A percentile compares a stretch with the other conserved stretches of the same genome.
Evolutionary conservation across 1,140 invertebrate genomes (phyloP).

Genomic region (Drosophila guanche): DNA sequence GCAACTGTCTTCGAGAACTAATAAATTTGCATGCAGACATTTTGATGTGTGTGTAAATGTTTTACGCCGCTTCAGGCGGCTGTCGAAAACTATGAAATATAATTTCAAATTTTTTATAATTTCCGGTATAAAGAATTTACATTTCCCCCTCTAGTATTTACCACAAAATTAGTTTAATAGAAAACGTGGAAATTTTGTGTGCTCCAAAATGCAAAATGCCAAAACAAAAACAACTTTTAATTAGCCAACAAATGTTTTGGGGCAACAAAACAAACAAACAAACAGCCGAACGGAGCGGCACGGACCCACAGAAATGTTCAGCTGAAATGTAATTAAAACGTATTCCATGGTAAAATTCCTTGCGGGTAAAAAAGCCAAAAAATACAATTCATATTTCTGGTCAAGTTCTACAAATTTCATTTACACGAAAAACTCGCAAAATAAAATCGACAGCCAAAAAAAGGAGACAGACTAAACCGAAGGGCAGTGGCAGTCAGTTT

Average conservation of each 20-base stretch:
- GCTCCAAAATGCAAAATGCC: background rate
- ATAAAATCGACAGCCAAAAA: conserved; percentile 1
- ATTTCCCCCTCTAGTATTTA: background rate
- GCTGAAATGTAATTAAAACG: conserved; percentile 44
- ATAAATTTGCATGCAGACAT: conserved; percentile 69
- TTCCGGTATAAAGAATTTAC: conserved; percentile 1
- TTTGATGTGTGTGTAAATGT: conserved; percentile 68
- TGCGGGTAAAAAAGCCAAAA: background rate
- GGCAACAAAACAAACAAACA: conserved; percentile 6
- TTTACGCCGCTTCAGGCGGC: conserved; percentile 5
- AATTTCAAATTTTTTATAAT: conserved; percentile 27
- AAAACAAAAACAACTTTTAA: conserved; percentile 40
- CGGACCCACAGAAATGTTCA: conserved; percentile 15
- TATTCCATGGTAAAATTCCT: conserved; percentile 20
- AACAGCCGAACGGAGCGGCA: background rate
- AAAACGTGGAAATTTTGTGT: conserved; percentile 2
- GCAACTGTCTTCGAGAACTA: conserved; percentile 53
- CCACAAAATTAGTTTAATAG: conserved; percentile 25
- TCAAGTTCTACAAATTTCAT: conserved; percentile 26
- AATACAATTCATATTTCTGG: conserved; percentile 30
- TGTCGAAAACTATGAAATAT: conserved; percentile 5
- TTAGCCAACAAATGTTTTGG: conserved; percentile 37
- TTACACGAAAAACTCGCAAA: conserved; percentile 21
- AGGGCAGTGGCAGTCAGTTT: conserved; percentile 13
- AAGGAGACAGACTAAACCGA: background rate